Base-by-base conservation (phyloP, 2,888 invertebrate species). In the Argyresthia goedartella region DNA sequence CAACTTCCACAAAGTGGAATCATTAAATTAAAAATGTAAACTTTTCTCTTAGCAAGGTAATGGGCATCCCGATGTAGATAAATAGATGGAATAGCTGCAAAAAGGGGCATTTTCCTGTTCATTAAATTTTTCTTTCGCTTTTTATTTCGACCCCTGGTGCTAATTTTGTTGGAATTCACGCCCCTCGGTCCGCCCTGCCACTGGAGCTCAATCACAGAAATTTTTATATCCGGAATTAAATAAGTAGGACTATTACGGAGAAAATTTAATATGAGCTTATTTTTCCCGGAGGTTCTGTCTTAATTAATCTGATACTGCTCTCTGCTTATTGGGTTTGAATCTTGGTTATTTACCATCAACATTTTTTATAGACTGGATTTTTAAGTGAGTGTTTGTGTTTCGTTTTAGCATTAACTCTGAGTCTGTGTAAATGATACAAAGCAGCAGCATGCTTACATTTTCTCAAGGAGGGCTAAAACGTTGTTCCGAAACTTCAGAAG, bases 121-220 rank as follows among this genome's bases (percentile, higher is more conserved):
- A 88, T 88, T 88, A 88, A 88, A 87, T 87, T 87, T 87, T 87
- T 87, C 85, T 78, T 84, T 84, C 81, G 81, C 81, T 82, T 85
- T 86, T 86, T 85, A 85, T 86, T 86, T 84, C 85, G 81, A 84
- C 87, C 85, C 87, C 87, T 84, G 82, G 87, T 86, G 87, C 87
- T 88, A 88, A 88, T 88, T 88, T 87, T 82, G 86, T 84, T 81
- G 87, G 87, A 87, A 87, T 88, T 88, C 87, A 85, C 87, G 87
- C 87, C 87, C 87, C 81, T 81, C 77, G 69, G 69, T 77, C 76
- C 79, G 80, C 68, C 82, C 84, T 81, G 85, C 76, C 25, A 25
- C 25, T 76, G 80, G 79, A 80, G 77, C 84, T 87, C 87, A 87
- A 87, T 87, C 87, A 87, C 84, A 82, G 85, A 87, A 84, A 87